Base-by-base conservation (phyloP, 2,888 invertebrate species). In the Drosophila macrospina region DNA sequence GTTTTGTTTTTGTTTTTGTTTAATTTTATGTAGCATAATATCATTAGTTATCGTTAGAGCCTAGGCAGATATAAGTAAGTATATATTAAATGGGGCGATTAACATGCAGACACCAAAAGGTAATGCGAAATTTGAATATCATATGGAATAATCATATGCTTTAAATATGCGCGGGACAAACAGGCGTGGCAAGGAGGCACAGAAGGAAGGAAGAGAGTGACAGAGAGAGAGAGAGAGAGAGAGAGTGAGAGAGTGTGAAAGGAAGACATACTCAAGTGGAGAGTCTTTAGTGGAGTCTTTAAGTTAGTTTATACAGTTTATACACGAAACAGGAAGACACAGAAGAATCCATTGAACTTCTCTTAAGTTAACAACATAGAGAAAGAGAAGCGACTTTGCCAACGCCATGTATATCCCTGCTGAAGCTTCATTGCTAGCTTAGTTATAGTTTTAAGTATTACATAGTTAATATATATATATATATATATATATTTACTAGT, bases 71-170 rank as follows among this genome's bases (percentile, higher is more conserved):
- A 52, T 39, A 34, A 44, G 57, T 72, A 55, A 48, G 61, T 82
- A 61, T 80, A 60, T 81, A 69, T 81, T 77, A 60, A 68, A 57
- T 71, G 66, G 78, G 73, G 64, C 65, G 71, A 77, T 80, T 80
- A 83, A 80, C 79, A 83, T 85, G 83, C 83, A 84, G 85, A 84
- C 85, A 84, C 79, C 80, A 80, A 84, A 84, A 85, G 76, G 78
- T 78, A 76, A 82, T 76, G 69, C 65, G 41, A 68, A 78, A 76
- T 60, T 77, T 42, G 44, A 61, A 68, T 78, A 80, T 77, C 71
- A 65, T 75, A 72, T 74, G 71, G 68, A 74, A 75, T 74, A 68
- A 74, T 73, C 73, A 74, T 70, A 75, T 68, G 72, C 42, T 55
- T 72, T 65, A 39, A 37, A 39, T 39, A 47, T 47, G 45, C 52